A percentile compares a stretch with the other conserved stretches of the same genome.
These are phyloP conservation scores for Pristionchus exspectatus DNA, from an alignment of 2,888 invertebrate species.

Conservation along the genomic window DNA sequence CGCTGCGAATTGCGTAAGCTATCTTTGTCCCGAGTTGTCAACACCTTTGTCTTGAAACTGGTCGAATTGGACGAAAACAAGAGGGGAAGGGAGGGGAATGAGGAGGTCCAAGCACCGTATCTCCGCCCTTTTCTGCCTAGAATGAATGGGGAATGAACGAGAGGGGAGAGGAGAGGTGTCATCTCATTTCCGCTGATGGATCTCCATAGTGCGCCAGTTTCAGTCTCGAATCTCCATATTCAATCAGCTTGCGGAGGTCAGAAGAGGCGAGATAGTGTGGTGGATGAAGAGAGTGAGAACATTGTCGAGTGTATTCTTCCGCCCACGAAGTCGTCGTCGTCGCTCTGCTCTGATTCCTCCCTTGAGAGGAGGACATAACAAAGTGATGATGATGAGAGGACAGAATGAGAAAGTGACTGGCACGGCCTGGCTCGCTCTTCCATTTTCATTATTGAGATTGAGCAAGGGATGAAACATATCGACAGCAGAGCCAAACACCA, in stretches of 20 bases:
- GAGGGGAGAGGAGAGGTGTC: constrained; percentile 7
- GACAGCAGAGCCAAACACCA: neutral
- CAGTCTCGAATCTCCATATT: neutral
- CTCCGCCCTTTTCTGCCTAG: neutral
- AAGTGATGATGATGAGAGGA: neutral
- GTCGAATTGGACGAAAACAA: neutral
- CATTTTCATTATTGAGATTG: constrained; percentile 2
- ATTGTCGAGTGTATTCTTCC: neutral
- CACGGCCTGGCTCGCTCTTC: neutral
- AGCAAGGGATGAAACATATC: neutral
- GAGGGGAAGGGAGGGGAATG: neutral
- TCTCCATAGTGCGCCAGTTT: neutral
- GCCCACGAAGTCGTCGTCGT: neutral
- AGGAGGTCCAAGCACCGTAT: neutral
- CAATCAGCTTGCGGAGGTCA: no score
- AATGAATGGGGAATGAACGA: neutral
- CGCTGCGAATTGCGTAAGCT: neutral
- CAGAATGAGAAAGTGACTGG: neutral
- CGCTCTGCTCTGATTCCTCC: neutral
- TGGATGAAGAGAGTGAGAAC: neutral
- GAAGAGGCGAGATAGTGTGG: no score
- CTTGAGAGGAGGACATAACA: neutral
- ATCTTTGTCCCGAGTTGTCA: neutral
- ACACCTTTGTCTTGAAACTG: constrained; percentile 28
- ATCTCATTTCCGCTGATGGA: constrained; percentile 38